Conservation (phyloP, 2,888 invertebrate genomes). For the Leucozona laternaria region DNA sequence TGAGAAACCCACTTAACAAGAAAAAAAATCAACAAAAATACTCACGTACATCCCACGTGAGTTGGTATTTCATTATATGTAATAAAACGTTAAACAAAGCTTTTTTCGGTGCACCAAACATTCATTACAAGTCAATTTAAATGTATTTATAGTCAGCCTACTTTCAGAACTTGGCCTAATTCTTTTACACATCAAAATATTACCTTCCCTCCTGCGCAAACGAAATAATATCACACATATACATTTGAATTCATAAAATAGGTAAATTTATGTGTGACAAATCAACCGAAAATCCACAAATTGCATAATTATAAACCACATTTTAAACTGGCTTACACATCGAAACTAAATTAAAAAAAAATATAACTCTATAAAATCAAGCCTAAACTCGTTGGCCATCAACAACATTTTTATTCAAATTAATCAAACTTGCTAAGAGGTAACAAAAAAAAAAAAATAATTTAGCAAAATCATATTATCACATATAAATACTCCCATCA, state of each 20-base stretch:
- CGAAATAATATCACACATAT: not conserved
- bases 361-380: conserved; percentile 33
- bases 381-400: conserved; percentile 65
- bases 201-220: conserved; percentile 9
- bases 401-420: conserved; percentile 74
- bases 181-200: not conserved
- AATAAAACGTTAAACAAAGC: conserved; percentile 1
- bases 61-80: not conserved
- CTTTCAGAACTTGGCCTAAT: conserved; percentile 41
- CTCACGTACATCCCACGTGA: conserved; percentile 26
- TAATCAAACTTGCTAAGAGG: conserved; percentile 34
- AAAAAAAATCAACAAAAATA: not conserved
- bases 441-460: conserved; percentile 3
- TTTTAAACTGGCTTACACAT: conserved; percentile 9
- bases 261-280: not conserved
- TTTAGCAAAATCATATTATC: conserved; percentile 20
- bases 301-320: conserved; percentile 36
- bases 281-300: not conserved
- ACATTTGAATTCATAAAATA: not conserved
- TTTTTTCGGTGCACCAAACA: not conserved
- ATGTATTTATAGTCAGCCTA: conserved; percentile 3
- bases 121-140: conserved; percentile 19
- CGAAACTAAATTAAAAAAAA: conserved; percentile 12
- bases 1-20: not conserved
- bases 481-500: conserved; percentile 31